Conservation (phyloP, 2,113 vertebrate species). For the Misgurnus mizolepis region DNA sequence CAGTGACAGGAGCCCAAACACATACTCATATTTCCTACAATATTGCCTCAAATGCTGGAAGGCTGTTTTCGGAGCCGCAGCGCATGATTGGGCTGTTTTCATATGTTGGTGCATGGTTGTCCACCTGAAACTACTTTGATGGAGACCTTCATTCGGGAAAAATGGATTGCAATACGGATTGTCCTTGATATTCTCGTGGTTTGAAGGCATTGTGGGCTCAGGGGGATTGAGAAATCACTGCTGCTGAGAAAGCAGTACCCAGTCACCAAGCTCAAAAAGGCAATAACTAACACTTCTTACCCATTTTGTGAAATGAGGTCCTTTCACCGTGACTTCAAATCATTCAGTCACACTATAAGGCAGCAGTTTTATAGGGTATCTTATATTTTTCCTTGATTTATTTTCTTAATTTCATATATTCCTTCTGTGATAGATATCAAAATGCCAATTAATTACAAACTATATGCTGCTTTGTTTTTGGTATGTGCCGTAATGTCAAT, state of each 20-base stretch:
- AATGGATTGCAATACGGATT: background rate
- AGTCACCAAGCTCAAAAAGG: constrained; percentile 27
- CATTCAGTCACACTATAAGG: constrained; percentile 11
- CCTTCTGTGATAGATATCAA: too few relatives aligned
- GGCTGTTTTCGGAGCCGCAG: background rate
- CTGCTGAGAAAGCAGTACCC: constrained; percentile 30
- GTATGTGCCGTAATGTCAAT: too few relatives aligned
- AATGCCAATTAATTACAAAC: background rate
- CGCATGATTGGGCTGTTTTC: background rate
- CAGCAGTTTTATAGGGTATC: background rate
- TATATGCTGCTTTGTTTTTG: background rate
- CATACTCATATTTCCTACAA: constrained; percentile 33
- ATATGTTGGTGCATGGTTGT: constrained; percentile 4
- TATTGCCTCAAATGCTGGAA: constrained; percentile 22
- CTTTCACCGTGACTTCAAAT: constrained; percentile 50
- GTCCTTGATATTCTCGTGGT: constrained; percentile 32
- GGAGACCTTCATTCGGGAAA: constrained; percentile 39
- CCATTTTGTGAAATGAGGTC: constrained; percentile 47
- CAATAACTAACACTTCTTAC: constrained; percentile 53
- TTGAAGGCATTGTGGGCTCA: constrained; percentile 22
- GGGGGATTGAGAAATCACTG: constrained; percentile 29
- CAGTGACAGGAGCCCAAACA: constrained; percentile 25
- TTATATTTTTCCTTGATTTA: constrained; percentile 1
- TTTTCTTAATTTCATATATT: constrained; percentile 17
- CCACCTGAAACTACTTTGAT: constrained; percentile 44